Conservation (phyloP, 2,888 invertebrate species). For the Harpagoxenus sublaevis region DNA sequence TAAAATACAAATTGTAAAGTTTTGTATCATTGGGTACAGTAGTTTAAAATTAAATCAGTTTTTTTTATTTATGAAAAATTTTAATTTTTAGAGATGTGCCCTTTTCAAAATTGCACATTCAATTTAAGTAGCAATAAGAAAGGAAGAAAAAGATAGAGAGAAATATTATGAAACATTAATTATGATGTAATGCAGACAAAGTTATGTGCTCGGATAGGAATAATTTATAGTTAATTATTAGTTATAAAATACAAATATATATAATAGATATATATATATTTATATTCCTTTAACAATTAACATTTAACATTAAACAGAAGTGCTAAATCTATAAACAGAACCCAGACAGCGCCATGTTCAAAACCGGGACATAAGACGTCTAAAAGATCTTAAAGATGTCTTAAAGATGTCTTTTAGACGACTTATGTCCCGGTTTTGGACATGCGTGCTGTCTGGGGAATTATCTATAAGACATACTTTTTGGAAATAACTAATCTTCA, state of each 20-base stretch:
- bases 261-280: not conserved
- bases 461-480: not conserved
- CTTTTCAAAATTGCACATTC: no score
- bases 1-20: no score
- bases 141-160: not conserved
- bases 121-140: not conserved
- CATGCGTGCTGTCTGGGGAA: no score
- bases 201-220: not conserved
- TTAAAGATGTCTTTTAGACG: no score
- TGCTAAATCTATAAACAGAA: not conserved
- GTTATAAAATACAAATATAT: not conserved
- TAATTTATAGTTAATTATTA: constrained; percentile 8
- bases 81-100: no score
- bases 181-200: constrained; percentile 13
- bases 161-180: not conserved
- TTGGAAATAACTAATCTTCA: not conserved
- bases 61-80: no score
- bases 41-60: no score
- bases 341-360: no score
- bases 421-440: no score
- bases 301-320: not conserved
- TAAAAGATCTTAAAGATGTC: no score
- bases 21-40: no score
- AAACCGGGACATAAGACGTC: no score
- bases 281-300: not conserved